Evolutionary conservation across 2,797 vertebrate genomes (phyloP).

Genomic region (Tragopan temminckii): DNA sequence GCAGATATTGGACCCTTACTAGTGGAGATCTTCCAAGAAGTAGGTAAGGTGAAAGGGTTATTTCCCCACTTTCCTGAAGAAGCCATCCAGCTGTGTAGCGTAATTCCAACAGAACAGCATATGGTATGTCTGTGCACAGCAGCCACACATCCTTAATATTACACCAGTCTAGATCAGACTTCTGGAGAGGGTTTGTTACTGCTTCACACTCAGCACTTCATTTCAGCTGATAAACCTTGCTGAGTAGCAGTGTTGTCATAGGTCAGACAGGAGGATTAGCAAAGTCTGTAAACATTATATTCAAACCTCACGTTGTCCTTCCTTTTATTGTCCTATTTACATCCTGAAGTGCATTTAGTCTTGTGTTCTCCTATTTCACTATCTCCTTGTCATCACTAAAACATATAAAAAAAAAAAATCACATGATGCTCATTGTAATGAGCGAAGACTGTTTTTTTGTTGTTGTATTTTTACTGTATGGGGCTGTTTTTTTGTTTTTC

Average conservation of each 20-base stretch:
- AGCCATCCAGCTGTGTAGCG: too few relatives aligned
- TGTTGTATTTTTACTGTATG: not conserved
- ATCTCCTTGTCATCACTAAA: not conserved
- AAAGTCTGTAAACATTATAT: not conserved
- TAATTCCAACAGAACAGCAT: too few relatives aligned
- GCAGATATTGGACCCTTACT: not conserved
- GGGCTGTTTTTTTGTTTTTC: not conserved
- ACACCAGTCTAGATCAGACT: rapidly evolving
- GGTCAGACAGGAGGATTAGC: not conserved
- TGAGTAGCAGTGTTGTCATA: not conserved
- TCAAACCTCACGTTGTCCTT: not conserved
- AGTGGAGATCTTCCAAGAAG: not conserved
- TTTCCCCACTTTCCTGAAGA: not conserved
- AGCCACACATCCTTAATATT: too few relatives aligned
- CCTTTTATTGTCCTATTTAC: not conserved
- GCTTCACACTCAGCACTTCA: not conserved
- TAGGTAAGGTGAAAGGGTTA: not conserved
- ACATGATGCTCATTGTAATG: not conserved
- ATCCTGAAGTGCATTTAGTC: not conserved
- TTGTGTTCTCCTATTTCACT: not conserved
- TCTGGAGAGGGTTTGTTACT: not conserved
- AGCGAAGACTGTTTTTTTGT: not conserved
- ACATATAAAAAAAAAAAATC: not conserved
- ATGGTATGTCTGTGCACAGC: too few relatives aligned
- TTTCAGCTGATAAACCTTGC: not conserved